Base-by-base conservation (phyloP, 2,888 invertebrate species). In the Chrysolina haemoptera region DNA sequence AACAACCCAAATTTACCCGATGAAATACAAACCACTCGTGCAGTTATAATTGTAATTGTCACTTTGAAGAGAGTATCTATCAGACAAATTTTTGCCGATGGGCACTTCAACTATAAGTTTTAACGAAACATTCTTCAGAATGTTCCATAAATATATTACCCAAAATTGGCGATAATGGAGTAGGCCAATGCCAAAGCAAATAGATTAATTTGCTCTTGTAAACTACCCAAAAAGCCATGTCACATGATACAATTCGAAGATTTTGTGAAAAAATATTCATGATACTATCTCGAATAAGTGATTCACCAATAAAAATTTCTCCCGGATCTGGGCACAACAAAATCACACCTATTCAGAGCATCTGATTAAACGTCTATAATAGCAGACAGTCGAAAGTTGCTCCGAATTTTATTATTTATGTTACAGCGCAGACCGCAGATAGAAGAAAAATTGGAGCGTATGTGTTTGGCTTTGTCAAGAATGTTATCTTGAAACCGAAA, bases 401-500 rank as follows among this genome's bases (percentile, higher is more conserved):
- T 59, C 59, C 35, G 59, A 27, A 59, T 59, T 46, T 59, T 10
- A 9, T 59, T 27, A 59, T 59, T 59, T 59, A 35, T 59, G 55
- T 12, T 55, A 12, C 22, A 18, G 18, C 12, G 22, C 18, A 18
- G 53, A 27, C 22, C 43, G 43, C 22, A n/a, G 35, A 59, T n/a
- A 14, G 27, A 59, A n/a, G 27, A 59, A 35, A 59, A 59, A 59
- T 27, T 12, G n/a, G 11, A 27, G 5, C 22, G 59, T 27, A 35
- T 59, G 35, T 59, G 35, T 59, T 59, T 59, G 59, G 59, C 59
- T 59, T 59, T 59, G 59, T 59, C 59, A 59, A 27, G 59, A 59
- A 59, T 59, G 50, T 66, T 66, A 66, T 66, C 66, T 35, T 10
- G 50, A 41, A 66, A 66, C 66, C 46, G 66, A 66, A 66, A 66